phyloP scores from a whole-genome alignment of 2,113 vertebrate species.

The Charadrius vociferus region DNA sequence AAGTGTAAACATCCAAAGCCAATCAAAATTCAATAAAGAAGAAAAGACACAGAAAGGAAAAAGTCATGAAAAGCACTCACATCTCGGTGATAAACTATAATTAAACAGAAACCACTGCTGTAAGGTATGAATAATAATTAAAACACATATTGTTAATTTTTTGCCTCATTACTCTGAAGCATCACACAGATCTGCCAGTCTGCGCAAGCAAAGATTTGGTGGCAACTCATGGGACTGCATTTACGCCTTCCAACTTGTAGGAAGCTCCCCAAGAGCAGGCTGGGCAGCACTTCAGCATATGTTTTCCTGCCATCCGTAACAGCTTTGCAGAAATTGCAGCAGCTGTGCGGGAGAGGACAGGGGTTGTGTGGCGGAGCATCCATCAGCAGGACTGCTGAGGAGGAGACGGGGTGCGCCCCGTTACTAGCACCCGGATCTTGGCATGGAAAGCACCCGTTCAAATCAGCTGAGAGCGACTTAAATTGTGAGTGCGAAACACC shows the following conservation, averaged over 20 bases:
- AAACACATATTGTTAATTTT: constrained; percentile 68
- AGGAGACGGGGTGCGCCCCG: not conserved
- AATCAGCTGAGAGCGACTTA: not conserved
- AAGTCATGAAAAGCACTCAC: not conserved
- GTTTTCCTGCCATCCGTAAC: not conserved
- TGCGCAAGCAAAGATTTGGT: not conserved
- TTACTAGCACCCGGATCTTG: not conserved
- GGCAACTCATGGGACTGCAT: not conserved
- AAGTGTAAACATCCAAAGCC: not conserved
- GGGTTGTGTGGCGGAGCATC: not conserved
- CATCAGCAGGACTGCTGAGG: not conserved
- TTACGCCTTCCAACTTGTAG: not conserved
- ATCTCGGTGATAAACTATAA: constrained; percentile 6
- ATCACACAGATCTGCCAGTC: constrained; percentile 21
- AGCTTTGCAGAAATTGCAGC: not conserved
- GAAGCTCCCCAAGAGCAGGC: not conserved
- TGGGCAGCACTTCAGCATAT: constrained; percentile 3
- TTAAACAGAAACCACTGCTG: constrained; percentile 36
- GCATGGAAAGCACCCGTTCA: not conserved
- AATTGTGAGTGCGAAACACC: accelerated
- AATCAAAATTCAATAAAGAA: not conserved
- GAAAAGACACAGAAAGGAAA: not conserved
- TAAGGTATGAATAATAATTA: constrained; percentile 71
- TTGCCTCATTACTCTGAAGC: constrained; percentile 62
- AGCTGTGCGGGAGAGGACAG: not conserved